Base-by-base conservation (phyloP, 2,113 vertebrate species). In the Larimichthys crocea region DNA sequence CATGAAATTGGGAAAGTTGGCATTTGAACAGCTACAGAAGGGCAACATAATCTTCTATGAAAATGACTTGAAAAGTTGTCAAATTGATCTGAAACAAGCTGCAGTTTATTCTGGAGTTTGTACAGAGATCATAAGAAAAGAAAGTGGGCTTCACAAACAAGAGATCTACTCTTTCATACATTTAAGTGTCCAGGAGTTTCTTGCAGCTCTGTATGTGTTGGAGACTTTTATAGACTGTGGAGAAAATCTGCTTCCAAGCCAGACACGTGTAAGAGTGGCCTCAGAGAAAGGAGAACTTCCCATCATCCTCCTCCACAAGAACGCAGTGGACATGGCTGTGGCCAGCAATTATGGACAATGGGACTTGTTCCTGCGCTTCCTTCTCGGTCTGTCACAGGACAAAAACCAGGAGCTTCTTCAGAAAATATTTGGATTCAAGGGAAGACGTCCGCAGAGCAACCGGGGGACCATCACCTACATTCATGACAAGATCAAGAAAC, bases 361-460 rank as follows among this genome's bases (percentile, higher is more conserved):
- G 79, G 74, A 86, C 69, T 68, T 82, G 49, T 82, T 82, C 52
- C 63, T 82, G n/a, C 84, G 75, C 59, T 86, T 82, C 74, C 79
- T 86, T 7, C 19, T 86, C 2, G 84, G 80, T 2, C 46, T 86
- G 5, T 86, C 84, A 9, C 59, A 79, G 19, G 52, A 50, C 12
- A 11, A 50, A 52, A 86, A 57, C 26, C 76, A 52, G 65, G 11
- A 52, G 17, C 80, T 83, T 46, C 71, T 86, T 42, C 60, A 81
- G 26, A 22, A 62, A 15, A 4, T 0, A 1, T 50, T 73, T 16
- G n/a, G 49, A 42, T 26, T 56, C 15, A 29, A 67, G 46, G 4
- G 3, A 26, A 40, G 17, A 42, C 3, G 0, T 57, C 31, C 5
- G 14, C 16, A 10, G 50, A 82, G 15, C 22, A 50, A 29, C n/a